Base-by-base conservation (phyloP, 2,797 vertebrate species). In the Hippocampus kuda region DNA sequence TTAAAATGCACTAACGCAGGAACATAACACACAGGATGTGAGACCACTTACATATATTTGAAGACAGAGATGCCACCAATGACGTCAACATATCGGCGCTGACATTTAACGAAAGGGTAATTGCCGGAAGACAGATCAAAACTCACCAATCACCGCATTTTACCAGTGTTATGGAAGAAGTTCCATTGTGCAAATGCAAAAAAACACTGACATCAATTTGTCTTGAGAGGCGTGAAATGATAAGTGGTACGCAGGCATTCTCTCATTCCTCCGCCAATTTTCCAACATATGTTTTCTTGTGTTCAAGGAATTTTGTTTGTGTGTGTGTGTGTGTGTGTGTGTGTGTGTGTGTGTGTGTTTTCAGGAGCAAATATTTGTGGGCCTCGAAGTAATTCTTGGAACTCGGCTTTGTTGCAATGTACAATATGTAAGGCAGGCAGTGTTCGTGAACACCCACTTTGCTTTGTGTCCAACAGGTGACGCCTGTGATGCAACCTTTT, bases 301-400 rank as follows among this genome's bases (percentile, higher is more conserved):
- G 56, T 59, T 26, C 8, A 59, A 13, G 13, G 38, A 9, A 42
- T 62, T 9, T 41, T 62, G 38, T 63, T n/a, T 41, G 30, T 22
- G 3, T 10, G 24, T 42, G 41, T 63, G 38, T 63, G 3, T 62
- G 38, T 63, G 13, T 41, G 18, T 41, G 9, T 10, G 24, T 42
- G n/a, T 63, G 38, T 63, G 34, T 62, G 38, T 63, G n/a, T 41
- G 30, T 38, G 9, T 10, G 24, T 42, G 41, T 76, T 34, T 34
- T 9, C 16, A 11, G 12, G 42, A n/a, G 20, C 61, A 63, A 41
- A 63, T 62, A 20, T 62, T 62, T 27, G 41, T 20, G 60, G 38
- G n/a, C 54, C 51, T 26, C 42, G 27, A 9, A 51, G 26, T 54
- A 54, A 6, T n/a, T n/a, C 15, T 1, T 54, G 22, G 5, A 10